A percentile compares a stretch with the other conserved stretches of the same genome.
phyloP scores from a whole-genome alignment of 2,888 invertebrate genomes.

The Nomada fabriciana region DNA sequence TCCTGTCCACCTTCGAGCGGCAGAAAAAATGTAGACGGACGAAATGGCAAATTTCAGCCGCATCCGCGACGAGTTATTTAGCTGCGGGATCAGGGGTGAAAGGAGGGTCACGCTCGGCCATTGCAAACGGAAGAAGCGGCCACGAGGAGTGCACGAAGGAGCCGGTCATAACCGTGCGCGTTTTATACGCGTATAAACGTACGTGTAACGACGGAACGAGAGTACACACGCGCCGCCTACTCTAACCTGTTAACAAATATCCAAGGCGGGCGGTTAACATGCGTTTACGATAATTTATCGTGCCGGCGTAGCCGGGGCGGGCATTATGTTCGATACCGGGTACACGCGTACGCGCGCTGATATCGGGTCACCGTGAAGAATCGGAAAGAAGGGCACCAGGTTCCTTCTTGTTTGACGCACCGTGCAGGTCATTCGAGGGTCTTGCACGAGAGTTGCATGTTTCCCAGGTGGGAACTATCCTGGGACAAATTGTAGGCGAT shows the following conservation, averaged over 20 bases:
- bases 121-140: constrained; percentile 23
- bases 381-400: constrained; percentile 37
- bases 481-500: too few relatives aligned
- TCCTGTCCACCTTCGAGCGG: too few relatives aligned
- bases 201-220: constrained; percentile 61
- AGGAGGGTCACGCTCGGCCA: constrained; percentile 30
- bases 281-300: constrained; percentile 81
- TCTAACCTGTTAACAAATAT: constrained; percentile 82
- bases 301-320: constrained; percentile 61
- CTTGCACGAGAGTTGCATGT: too few relatives aligned
- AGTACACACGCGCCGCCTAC: constrained; percentile 74
- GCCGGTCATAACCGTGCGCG: constrained; percentile 50
- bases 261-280: constrained; percentile 78
- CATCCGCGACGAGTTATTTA: constrained; percentile 29
- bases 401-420: neutral
- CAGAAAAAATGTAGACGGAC: neutral
- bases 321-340: constrained; percentile 59
- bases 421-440: too few relatives aligned
- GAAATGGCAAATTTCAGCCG: neutral
- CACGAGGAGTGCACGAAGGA: constrained; percentile 28
- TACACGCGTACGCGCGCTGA: constrained; percentile 57
- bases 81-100: constrained; percentile 39
- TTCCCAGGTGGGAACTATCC: too few relatives aligned
- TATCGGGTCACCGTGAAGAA: constrained; percentile 62
- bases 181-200: constrained; percentile 64